Evolutionary conservation across 2,113 vertebrate genomes (phyloP).

Genomic region (Hippopotamus amphibius): DNA sequence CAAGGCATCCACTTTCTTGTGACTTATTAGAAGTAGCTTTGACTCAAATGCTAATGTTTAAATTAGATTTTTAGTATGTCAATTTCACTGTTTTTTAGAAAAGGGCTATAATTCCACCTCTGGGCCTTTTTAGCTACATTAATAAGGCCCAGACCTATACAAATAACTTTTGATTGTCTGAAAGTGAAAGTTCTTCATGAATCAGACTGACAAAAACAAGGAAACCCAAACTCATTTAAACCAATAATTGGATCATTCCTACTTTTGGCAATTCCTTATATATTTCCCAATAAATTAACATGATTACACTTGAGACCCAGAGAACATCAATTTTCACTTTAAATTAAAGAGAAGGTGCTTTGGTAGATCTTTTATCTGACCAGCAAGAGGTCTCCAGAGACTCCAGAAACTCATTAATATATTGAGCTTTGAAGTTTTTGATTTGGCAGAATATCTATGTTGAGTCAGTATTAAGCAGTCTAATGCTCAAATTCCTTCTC

Average conservation of each 20-base stretch:
- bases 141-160: neutral
- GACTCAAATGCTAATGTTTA: constrained; percentile 13
- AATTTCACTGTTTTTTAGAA: constrained; percentile 39
- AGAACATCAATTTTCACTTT: constrained; percentile 75
- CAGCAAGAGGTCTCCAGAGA: constrained; percentile 44
- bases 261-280: neutral
- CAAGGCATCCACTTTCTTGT: neutral
- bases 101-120: neutral
- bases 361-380: constrained; percentile 65
- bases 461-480: constrained; percentile 33
- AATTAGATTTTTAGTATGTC: constrained; percentile 43
- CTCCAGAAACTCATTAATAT: constrained; percentile 55
- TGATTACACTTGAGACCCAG: constrained; percentile 40
- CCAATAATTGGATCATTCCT: constrained; percentile 34
- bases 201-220: constrained; percentile 59
- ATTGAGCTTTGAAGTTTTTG: constrained; percentile 72
- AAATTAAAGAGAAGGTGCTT: constrained; percentile 52
- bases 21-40: constrained; percentile 49
- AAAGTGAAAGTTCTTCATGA: constrained; percentile 45
- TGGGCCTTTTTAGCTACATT: neutral
- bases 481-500: constrained; percentile 59
- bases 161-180: constrained; percentile 56
- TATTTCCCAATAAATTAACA: constrained; percentile 59
- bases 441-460: constrained; percentile 61
- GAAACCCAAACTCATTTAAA: constrained; percentile 49